A percentile compares a stretch with the other conserved stretches of the same genome.
These are phyloP conservation scores for Drosophila mimetica DNA, from an alignment of 2,888 invertebrate species.

Conservation along the genomic window DNA sequence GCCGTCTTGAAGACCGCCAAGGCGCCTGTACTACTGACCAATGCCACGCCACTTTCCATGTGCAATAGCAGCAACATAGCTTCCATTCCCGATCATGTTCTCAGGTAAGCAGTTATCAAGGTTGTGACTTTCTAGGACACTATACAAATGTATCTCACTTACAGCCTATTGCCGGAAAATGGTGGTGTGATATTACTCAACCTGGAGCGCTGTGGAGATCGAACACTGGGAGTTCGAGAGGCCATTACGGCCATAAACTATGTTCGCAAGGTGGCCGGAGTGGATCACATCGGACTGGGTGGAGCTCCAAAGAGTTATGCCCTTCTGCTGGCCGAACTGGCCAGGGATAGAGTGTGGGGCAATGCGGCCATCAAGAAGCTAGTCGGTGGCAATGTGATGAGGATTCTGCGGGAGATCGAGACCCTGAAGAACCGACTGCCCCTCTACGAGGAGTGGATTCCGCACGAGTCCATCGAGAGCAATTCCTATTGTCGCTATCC, in stretches of 20 bases:
- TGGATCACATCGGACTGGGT: constrained; percentile 88
- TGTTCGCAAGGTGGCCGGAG: constrained; percentile 87
- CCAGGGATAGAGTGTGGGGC: constrained; percentile 87
- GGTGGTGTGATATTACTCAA: constrained; percentile 88
- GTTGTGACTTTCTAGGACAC: no score
- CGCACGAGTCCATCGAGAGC: constrained; percentile 85
- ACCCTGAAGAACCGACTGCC: constrained; percentile 84
- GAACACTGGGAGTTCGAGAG: constrained; percentile 82
- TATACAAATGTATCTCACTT: neutral
- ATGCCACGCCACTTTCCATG: constrained; percentile 87
- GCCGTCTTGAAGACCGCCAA: constrained; percentile 86
- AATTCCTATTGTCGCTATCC: constrained; percentile 86
- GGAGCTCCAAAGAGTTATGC: constrained; percentile 86
- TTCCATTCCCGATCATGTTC: constrained; percentile 92
- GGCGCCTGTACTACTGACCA: constrained; percentile 88
- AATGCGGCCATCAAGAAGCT: constrained; percentile 87
- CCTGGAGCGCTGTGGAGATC: constrained; percentile 85
- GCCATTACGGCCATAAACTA: constrained; percentile 87
- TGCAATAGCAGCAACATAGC: constrained; percentile 90
- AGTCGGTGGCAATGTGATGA: constrained; percentile 86
- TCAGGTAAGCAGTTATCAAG: constrained; percentile 82
- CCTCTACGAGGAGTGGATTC: constrained; percentile 86
- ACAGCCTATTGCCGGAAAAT: constrained; percentile 84
- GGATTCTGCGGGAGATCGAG: constrained; percentile 86
- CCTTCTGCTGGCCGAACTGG: constrained; percentile 87